Evolutionary conservation across 2,797 vertebrate genomes (phyloP).

Genomic region (Masticophis lateralis): DNA sequence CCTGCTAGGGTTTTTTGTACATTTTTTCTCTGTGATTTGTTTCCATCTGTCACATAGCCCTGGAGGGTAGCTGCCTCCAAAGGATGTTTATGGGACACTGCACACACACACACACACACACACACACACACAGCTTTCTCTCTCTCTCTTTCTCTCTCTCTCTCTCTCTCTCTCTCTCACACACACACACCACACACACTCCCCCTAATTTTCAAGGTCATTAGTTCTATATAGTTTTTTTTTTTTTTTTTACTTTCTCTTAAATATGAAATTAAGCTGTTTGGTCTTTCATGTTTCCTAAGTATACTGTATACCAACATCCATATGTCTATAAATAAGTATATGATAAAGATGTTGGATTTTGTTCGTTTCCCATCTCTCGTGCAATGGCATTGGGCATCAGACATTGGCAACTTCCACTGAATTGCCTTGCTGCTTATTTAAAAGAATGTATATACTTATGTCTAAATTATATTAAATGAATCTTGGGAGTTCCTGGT

Average conservation of each 20-base stretch:
- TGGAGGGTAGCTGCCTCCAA: slow-evolving; percentile 51
- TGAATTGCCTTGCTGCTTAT: not conserved
- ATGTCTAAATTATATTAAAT: not conserved
- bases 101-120: slow-evolving; percentile 9
- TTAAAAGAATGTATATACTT: not conserved
- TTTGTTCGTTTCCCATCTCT: not conserved
- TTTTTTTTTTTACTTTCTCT: slow-evolving; percentile 12
- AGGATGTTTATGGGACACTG: slow-evolving; percentile 58
- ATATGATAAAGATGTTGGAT: not conserved
- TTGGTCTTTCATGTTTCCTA: not conserved
- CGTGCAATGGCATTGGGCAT: not conserved
- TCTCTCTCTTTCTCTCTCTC: too few relatives aligned
- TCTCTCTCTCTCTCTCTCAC: too few relatives aligned
- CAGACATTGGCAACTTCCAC: not conserved
- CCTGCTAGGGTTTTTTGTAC: slow-evolving; percentile 55
- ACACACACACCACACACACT: too few relatives aligned
- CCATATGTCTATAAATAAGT: not conserved
- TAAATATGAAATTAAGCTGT: slow-evolving; percentile 50
- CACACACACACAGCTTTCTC: slow-evolving; percentile 35
- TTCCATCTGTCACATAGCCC: slow-evolving; percentile 55
- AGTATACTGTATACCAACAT: not conserved
- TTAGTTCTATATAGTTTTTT: slow-evolving; percentile 27
- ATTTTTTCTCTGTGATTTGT: slow-evolving; percentile 61
- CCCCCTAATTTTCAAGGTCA: slow-evolving; percentile 26
- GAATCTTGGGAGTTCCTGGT: not conserved